A percentile compares a stretch with the other conserved stretches of the same genome.
Evolutionary conservation across 2,113 vertebrate genomes (phyloP).

Genomic region (Connochaetes taurinus): DNA sequence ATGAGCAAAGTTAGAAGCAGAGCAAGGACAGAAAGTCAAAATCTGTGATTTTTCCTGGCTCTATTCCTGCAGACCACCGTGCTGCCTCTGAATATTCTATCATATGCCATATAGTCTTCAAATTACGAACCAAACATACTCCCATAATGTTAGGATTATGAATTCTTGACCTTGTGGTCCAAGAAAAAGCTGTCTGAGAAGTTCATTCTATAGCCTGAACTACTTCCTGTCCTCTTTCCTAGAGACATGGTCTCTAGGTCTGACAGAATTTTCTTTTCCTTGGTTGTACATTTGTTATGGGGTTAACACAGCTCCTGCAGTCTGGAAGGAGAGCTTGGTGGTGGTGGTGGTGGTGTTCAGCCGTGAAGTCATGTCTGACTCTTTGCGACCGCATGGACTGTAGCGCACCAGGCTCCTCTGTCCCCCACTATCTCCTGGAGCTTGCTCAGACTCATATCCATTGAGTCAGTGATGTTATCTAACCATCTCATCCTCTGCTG

Average conservation of each 20-base stretch:
- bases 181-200: constrained; percentile 33
- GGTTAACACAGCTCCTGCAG: not conserved
- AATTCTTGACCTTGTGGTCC: not conserved
- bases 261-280: not conserved
- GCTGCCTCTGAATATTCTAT: not conserved
- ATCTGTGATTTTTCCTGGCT: not conserved
- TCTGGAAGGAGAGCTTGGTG: not conserved
- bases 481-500: not conserved
- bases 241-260: not conserved
- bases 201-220: not conserved
- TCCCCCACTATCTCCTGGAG: not conserved
- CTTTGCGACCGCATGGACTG: not conserved
- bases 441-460: not conserved
- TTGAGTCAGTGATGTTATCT: not conserved
- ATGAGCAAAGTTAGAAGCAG: not conserved
- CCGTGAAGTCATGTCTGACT: not conserved
- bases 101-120: not conserved
- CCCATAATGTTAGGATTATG: not conserved
- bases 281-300: not conserved
- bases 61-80: not conserved
- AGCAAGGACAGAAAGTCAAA: not conserved
- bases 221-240: not conserved
- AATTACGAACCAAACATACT: not conserved
- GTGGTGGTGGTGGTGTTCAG: not conserved
- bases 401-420: not conserved